Conservation (phyloP, 2,888 invertebrate genomes). For the Sceliomorpha sp. region DNA sequence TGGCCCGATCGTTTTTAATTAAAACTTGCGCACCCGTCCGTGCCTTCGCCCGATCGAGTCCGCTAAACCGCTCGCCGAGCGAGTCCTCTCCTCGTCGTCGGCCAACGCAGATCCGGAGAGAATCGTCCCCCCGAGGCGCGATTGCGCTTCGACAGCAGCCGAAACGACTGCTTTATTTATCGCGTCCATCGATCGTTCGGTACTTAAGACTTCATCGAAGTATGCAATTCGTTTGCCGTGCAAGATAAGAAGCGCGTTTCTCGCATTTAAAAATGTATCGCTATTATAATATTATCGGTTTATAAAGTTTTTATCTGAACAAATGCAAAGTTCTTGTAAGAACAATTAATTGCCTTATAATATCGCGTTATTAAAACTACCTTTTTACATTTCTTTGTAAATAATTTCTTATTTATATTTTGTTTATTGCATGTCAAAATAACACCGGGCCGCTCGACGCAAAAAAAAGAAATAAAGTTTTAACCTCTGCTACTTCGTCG, state of each 20-base stretch:
- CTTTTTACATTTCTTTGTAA: too few relatives aligned
- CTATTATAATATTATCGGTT: too few relatives aligned
- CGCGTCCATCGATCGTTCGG: slow-evolving; percentile 39
- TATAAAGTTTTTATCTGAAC: too few relatives aligned
- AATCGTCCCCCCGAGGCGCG: slow-evolving; percentile 39
- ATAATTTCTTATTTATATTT: too few relatives aligned
- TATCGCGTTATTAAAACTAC: too few relatives aligned
- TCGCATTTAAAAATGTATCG: too few relatives aligned
- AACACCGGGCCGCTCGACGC: too few relatives aligned
- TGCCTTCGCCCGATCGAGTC: slow-evolving; percentile 39
- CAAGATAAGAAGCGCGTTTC: too few relatives aligned
- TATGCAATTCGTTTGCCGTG: too few relatives aligned
- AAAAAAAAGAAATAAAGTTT: slow-evolving; percentile 4
- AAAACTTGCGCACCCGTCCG: slow-evolving; percentile 53
- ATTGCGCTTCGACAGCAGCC: slow-evolving; percentile 23
- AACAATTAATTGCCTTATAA: too few relatives aligned
- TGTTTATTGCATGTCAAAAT: too few relatives aligned
- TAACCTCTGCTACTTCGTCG: not conserved
- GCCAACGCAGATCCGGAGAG: slow-evolving; percentile 26
- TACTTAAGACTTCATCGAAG: slow-evolving; percentile 26
- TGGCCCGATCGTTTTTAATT: slow-evolving; percentile 56
- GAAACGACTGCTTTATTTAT: slow-evolving; percentile 49
- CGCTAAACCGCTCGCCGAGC: slow-evolving; percentile 46
- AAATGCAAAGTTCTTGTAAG: too few relatives aligned
- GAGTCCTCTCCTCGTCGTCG: slow-evolving; percentile 46